These are phyloP conservation scores for Columba janthina DNA, from an alignment of 2,113 vertebrate species.

Conservation along the genomic window DNA sequence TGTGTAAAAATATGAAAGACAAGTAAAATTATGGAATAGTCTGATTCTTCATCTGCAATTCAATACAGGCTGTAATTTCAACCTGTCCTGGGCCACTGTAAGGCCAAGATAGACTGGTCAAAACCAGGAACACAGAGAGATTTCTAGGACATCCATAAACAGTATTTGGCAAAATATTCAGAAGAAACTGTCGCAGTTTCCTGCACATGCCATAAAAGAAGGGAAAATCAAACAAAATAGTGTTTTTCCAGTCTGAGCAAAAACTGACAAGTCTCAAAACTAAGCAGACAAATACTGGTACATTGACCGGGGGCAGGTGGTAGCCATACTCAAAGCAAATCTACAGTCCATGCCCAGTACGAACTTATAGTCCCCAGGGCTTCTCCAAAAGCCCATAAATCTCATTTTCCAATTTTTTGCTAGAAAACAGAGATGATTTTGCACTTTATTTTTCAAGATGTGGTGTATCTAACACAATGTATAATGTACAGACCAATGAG, in stretches of 20 bases:
- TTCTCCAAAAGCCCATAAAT: background rate
- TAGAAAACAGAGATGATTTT: background rate
- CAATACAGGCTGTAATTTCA: background rate
- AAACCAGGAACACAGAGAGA: background rate
- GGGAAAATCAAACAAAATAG: background rate
- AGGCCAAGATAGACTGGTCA: background rate
- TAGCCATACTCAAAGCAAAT: background rate
- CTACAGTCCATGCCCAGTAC: background rate
- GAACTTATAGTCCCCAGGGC: background rate
- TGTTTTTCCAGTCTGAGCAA: background rate
- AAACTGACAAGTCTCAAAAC: background rate
- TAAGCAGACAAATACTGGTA: background rate
- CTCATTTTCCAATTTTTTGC: background rate
- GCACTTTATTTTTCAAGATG: fast-evolving
- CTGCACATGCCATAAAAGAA: background rate
- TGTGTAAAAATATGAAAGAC: background rate
- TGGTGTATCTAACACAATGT: background rate
- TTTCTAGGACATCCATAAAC: background rate
- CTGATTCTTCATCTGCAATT: background rate
- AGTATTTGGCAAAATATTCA: background rate
- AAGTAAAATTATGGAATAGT: background rate
- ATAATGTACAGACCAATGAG: background rate
- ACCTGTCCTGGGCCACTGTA: background rate
- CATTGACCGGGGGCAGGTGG: background rate
- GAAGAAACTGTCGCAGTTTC: background rate